Percentiles rank a stretch among this genome's conserved stretches.
Conservation (phyloP, 2,113 vertebrate species). For the Cebidichthys violaceus region DNA sequence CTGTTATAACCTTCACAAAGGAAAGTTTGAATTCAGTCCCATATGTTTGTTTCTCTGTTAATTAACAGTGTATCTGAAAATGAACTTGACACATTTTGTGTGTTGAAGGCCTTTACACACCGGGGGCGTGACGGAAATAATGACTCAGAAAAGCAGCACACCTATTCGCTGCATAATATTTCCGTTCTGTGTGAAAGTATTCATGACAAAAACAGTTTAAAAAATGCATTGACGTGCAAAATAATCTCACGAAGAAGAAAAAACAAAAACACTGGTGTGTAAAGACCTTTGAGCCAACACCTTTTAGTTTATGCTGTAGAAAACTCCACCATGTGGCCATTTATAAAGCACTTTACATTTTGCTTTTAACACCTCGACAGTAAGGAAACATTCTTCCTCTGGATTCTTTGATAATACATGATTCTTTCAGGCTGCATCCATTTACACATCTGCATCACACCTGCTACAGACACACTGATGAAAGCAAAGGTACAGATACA, state of each 20-base stretch:
- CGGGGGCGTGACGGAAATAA: neutral
- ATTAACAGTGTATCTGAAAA: slow-evolving; percentile 8
- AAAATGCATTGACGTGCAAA: neutral
- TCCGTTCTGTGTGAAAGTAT: no score
- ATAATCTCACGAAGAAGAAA: no score
- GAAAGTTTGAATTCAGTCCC: slow-evolving; percentile 21
- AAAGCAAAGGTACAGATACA: neutral
- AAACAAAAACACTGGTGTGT: no score
- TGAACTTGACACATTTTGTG: slow-evolving; percentile 24
- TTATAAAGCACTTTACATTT: slow-evolving; percentile 9
- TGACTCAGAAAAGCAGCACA: neutral
- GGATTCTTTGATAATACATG: neutral
- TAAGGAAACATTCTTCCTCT: slow-evolving; percentile 1
- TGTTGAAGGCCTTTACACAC: slow-evolving; percentile 3
- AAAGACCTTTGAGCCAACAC: no score
- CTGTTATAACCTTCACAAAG: slow-evolving; percentile 20
- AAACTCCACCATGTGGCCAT: neutral
- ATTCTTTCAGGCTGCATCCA: slow-evolving; percentile 9
- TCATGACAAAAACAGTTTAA: neutral
- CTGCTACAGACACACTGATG: neutral
- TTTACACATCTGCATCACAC: slow-evolving; percentile 24
- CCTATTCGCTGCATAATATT: neutral
- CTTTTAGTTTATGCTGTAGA: neutral
- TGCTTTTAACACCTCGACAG: neutral
- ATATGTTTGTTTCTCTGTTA: slow-evolving; percentile 22